Base-by-base conservation (phyloP, 2,113 vertebrate species). In the Mobula hypostoma region DNA sequence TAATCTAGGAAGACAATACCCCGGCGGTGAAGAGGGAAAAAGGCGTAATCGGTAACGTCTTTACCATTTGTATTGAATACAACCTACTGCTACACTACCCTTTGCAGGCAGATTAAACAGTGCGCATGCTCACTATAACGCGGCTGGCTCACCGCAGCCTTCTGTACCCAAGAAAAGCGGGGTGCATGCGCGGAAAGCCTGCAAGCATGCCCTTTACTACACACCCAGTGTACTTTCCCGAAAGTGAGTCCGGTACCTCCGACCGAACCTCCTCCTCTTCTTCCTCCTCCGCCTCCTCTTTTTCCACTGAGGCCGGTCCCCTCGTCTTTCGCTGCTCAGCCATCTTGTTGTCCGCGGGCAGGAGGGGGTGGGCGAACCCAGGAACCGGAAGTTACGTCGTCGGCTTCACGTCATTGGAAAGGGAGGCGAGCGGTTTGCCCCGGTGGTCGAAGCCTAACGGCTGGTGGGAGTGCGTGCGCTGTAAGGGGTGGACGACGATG, bases 161-260 rank as follows among this genome's bases (percentile, higher is more conserved):
- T 36, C 36, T 36, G 36, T 36, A 36, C 36, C 36, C 36, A 36
- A 48, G 48, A 2, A 2, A 48, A 48, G 48, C 48, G 36, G 36
- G 76, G 27, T 1, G 2, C n/a, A 17, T 17, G n/a, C 15, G 17
- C 79, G 40, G 3, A 11, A 27, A 21, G 2, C 58, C 24, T 56
- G 11, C 83, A 9, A n/a, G 27, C 61, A 36, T 2, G 66, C 29
- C 29, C 85, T 66, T 1, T 56, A 40, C 58, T 90, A 90, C 85
- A 90, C 29, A 93, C 90, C 90, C 90, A 36, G 90, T 93, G 36
- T 72, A 93, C 17, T 93, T 93, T 21, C 66, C 90, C 90, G 90
- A 93, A 14, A 93, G 90, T 21, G 68, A 74, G 32, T 93, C 90
- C 0, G 90, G 90, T 40, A 93, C 68, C 36, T 56, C 66, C 32